A percentile compares a stretch with the other conserved stretches of the same genome.
Evolutionary conservation across 2,888 invertebrate species (phyloP).

Genomic region (Pedicia rivosa): DNA sequence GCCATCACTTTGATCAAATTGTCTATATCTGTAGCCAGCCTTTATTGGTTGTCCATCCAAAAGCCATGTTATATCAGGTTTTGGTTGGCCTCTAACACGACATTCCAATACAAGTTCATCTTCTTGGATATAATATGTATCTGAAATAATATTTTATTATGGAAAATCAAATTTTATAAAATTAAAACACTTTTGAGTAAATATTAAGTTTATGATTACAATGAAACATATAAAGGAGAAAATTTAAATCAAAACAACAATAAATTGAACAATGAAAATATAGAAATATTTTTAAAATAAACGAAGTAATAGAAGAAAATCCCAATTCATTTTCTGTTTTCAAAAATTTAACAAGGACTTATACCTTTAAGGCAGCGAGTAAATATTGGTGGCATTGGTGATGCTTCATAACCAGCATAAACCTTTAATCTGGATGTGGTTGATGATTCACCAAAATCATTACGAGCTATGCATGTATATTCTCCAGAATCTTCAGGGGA

Average conservation of each 20-base stretch:
- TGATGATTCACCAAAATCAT: slow-evolving; percentile 51
- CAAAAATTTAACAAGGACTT: slow-evolving; percentile 11
- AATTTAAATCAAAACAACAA: neutral
- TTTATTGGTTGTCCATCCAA: slow-evolving; percentile 47
- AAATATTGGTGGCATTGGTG: slow-evolving; percentile 54
- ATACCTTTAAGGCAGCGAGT: slow-evolving; percentile 56
- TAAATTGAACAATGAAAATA: neutral
- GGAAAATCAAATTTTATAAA: neutral
- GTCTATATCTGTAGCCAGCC: slow-evolving; percentile 40
- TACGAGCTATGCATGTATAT: slow-evolving; percentile 63
- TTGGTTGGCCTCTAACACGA: slow-evolving; percentile 56
- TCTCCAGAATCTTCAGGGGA: slow-evolving; percentile 55
- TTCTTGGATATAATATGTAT: slow-evolving; percentile 52
- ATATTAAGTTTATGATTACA: too few species aligned
- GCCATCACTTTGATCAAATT: slow-evolving; percentile 54
- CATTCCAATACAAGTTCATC: slow-evolving; percentile 66
- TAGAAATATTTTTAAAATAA: neutral
- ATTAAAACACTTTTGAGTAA: neutral
- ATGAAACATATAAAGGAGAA: too few species aligned
- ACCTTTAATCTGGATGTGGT: slow-evolving; percentile 60
- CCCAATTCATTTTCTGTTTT: neutral
- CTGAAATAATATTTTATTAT: slow-evolving; percentile 32
- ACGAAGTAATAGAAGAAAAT: neutral
- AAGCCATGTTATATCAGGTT: slow-evolving; percentile 58
- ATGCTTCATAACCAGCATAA: slow-evolving; percentile 53